Base-by-base conservation (phyloP, 1,140 invertebrate genomes). In the Pectinophora gossypiella region DNA sequence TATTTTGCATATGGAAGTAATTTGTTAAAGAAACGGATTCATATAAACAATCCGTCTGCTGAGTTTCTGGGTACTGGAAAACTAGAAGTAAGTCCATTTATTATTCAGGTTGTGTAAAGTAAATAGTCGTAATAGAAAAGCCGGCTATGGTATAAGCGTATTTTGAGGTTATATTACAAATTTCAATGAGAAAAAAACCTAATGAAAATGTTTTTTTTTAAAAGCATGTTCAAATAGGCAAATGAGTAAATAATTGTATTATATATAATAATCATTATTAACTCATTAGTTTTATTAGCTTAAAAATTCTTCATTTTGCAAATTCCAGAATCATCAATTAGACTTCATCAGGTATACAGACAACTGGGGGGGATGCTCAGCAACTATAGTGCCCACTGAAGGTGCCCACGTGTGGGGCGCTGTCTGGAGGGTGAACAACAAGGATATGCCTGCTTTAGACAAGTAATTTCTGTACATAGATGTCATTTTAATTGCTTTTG, bases 341-440 rank as follows among this genome's bases (percentile, higher is more conserved):
- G 92, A 94, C 77, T 96, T 96, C 75, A 89, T 90, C 19, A 89
- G 88, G 27, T 90, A 89, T 66, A 91, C 91, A n/a, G 83, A 91
- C 46, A 73, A 90, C 59, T 97, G 95, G 95, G 72, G 90, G 54
- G 95, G 95, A 20, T 82, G 90, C 19, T 90, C 91, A 5, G 94
- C 95, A 0, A 96, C 95, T 9, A 93, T 97, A 61, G 89, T 93
- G 2, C 91, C 93, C 13, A 88, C 86, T 23, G 36, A 82, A 19
- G 75, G 87, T 19, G 68, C 76, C 15, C 63, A 90, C 61, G 90
- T 96, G 2, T 96, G 93, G 93, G 95, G 95, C 27, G 92, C 93
- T 27, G 75, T 97, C 40, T 97, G 95, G 95, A 90, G 93, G 85
- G 78, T 96, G 48, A 76, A 92, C 59, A 86, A 89, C 13, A 74